Evolutionary conservation across 2,113 vertebrate genomes (phyloP), one percentile per base, ranked within the genome.

Genomic region (Brienomyrus longianalis): DNA sequence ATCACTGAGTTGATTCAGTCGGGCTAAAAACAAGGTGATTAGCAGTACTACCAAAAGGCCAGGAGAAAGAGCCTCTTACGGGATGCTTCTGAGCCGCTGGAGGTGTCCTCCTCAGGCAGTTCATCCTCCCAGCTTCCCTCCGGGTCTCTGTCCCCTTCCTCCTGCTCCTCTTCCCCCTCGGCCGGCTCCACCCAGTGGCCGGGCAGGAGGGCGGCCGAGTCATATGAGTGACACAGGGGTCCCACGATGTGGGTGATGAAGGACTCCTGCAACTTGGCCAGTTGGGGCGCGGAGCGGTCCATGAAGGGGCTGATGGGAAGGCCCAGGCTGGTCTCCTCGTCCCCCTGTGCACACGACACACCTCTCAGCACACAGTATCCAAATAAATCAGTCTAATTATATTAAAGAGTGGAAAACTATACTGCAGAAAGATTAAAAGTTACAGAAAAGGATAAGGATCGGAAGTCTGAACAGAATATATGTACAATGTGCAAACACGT

Each of bases 211-310:
- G 96, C 94, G 0, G 98, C 98, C 0, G 98, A 98, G 93, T 99
- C 95, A 5, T 99, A 99, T 31, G 98, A 99, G 93, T 97, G 97
- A 91, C 98, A 99, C 0, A 99, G 96, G 0, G 98, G 98, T 2
- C 98, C 98, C 93, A 99, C 98, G 1, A 99, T 99, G 95, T 99
- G 98, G 5, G 98, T 98, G 93, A 99, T 99, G 94, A 99, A 99
- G 7, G 98, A 99, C 90, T 99, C 98, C 94, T 99, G 98, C 48
- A 99, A 97, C 89, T 98, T 97, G 89, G 98, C 98, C 93, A 99
- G 90, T 94, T 99, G 98, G 0, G 98, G 98, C 1, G 98, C 97
- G 5, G 98, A 97, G 83, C 98, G 97, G 93, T 99, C 98, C 98
- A 99, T 99, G 95, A 98, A 99, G 1, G 98, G 98, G 91, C 98